phyloP scores from a whole-genome alignment of 2,797 vertebrate species.

The Cyprinodon diabolis region DNA sequence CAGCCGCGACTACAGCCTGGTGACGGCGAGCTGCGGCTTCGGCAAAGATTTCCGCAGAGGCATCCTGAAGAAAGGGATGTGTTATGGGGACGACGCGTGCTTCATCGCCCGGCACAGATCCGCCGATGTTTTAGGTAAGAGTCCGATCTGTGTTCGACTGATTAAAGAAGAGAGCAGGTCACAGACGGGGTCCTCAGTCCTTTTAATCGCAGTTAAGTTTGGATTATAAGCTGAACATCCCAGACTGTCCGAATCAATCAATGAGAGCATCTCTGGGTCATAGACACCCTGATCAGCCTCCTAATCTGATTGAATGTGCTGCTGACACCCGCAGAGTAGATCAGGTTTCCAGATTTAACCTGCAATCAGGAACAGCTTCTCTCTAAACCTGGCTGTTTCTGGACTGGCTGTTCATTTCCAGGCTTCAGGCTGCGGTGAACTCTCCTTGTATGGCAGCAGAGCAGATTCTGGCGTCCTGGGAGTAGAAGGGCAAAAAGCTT shows the following conservation, averaged over 20 bases:
- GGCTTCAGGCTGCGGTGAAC: neutral
- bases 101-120: slow-evolving; percentile 92
- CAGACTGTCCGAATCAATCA: neutral
- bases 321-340: neutral
- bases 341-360: slow-evolving; percentile 1
- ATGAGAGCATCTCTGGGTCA: neutral
- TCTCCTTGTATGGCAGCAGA: slow-evolving; percentile 74
- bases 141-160: neutral
- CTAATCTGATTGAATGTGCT: neutral
- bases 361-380: neutral
- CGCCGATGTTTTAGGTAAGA: slow-evolving; percentile 93
- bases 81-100: slow-evolving; percentile 97
- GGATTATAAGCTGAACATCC: neutral
- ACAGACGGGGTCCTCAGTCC: no score
- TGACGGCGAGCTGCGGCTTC: slow-evolving; percentile 96
- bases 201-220: no score
- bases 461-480: slow-evolving; percentile 31
- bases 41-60: slow-evolving; percentile 97
- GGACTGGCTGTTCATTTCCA: neutral
- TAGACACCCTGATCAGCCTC: neutral
- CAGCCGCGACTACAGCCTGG: slow-evolving; percentile 95
- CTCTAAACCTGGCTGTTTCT: neutral
- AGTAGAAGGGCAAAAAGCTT: slow-evolving; percentile 37
- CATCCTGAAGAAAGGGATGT: slow-evolving; percentile 96
- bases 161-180: slow-evolving; percentile 47